Conservation (phyloP, 1,140 invertebrate genomes). For the Galleria mellonella region DNA sequence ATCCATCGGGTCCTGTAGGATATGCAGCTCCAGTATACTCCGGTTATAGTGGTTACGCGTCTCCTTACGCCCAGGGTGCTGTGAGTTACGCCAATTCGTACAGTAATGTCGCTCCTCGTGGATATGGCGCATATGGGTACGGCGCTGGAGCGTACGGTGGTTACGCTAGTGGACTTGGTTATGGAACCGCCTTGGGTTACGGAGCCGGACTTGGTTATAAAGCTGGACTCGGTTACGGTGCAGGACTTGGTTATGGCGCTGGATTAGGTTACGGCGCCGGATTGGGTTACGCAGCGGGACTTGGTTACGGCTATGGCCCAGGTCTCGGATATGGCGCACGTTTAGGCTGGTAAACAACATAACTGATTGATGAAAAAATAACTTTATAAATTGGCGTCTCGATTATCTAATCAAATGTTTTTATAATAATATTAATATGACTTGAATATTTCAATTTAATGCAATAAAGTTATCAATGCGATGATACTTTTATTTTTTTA, state of each 20-base stretch:
- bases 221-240: neutral
- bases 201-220: neutral
- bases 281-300: neutral
- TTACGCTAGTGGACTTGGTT: neutral
- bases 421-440: too few species aligned
- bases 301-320: too few species aligned
- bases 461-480: too few species aligned
- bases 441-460: too few species aligned
- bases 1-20: slow-evolving; percentile 2
- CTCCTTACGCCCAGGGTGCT: neutral
- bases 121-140: slow-evolving; percentile 4
- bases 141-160: neutral
- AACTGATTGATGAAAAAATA: too few species aligned
- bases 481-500: too few species aligned
- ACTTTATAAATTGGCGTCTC: too few species aligned
- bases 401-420: too few species aligned
- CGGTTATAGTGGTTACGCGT: slow-evolving; percentile 1
- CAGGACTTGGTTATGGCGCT: neutral
- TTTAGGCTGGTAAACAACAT: too few species aligned
- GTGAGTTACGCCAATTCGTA: neutral
- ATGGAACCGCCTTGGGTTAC: slow-evolving; percentile 4
- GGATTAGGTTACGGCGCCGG: slow-evolving; percentile 7
- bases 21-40: slow-evolving; percentile 3
- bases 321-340: too few species aligned
- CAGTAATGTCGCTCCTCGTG: neutral